Evolutionary conservation across 2,888 invertebrate genomes (phyloP).

Genomic region (Rhopalosiphum nymphaeae): DNA sequence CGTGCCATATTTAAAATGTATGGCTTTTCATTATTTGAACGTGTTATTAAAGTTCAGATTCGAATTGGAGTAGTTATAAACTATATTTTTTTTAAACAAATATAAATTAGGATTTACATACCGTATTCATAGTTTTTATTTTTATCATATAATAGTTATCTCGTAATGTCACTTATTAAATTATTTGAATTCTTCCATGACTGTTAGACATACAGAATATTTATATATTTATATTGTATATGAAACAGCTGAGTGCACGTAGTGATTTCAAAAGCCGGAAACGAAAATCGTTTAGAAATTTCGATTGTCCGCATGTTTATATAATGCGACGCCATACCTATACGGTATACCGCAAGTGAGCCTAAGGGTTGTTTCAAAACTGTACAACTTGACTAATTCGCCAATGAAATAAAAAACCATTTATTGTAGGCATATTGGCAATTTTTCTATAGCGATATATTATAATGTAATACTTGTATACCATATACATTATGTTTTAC

Average conservation of each 20-base stretch:
- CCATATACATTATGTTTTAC: background rate
- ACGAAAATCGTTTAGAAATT: conserved; percentile 40
- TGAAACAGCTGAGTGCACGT: background rate
- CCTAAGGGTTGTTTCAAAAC: conserved; percentile 51
- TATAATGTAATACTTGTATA: conserved; percentile 14
- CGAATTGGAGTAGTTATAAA: background rate
- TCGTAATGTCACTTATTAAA: background rate
- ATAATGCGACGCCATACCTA: background rate
- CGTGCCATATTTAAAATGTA: background rate
- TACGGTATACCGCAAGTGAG: background rate
- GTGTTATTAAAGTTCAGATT: background rate
- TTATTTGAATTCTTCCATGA: background rate
- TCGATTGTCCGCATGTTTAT: background rate
- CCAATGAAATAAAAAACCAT: background rate
- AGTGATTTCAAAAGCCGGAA: conserved; percentile 33
- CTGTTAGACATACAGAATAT: background rate
- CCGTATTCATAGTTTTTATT: too few species aligned
- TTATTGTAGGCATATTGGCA: background rate
- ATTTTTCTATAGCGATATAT: background rate
- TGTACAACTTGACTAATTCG: background rate
- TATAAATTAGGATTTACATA: too few species aligned
- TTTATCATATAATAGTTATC: background rate
- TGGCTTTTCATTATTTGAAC: background rate
- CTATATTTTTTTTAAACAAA: background rate
- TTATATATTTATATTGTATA: background rate